A percentile compares a stretch with the other conserved stretches of the same genome.
Conservation (phyloP, 2,888 invertebrate genomes). For the Lordiphosa andalusiaca region DNA sequence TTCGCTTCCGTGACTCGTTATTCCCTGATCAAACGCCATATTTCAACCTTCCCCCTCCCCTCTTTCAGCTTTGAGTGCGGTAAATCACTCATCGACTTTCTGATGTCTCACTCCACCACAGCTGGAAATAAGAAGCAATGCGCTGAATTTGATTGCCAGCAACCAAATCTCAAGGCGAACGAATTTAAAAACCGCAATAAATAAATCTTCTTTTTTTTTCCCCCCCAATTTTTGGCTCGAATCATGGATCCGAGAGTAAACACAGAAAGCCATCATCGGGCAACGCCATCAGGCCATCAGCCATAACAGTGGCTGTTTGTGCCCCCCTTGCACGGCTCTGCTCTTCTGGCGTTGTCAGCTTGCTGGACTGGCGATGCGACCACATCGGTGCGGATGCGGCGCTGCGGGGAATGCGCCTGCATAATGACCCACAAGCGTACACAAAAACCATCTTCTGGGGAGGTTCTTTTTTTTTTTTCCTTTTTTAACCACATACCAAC, state of each 20-base stretch:
- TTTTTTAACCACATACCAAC: constrained; percentile 50
- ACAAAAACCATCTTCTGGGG: constrained; percentile 21
- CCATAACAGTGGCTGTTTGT: constrained; percentile 40
- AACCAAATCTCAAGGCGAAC: constrained; percentile 14
- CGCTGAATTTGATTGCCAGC: constrained; percentile 30
- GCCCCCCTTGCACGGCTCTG: not conserved
- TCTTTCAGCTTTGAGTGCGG: too few species aligned
- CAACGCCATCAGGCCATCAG: constrained; percentile 13
- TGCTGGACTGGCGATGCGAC: constrained; percentile 22
- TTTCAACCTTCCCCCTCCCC: too few species aligned
- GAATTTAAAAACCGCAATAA: constrained; percentile 70
- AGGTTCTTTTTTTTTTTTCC: constrained; percentile 18
- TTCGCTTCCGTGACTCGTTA: too few species aligned
- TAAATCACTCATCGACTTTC: constrained; percentile 14
- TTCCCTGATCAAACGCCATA: too few species aligned
- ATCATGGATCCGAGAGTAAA: constrained; percentile 45
- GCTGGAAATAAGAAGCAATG: constrained; percentile 25
- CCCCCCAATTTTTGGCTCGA: constrained; percentile 33
- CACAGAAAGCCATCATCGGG: constrained; percentile 8
- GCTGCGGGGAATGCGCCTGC: constrained; percentile 40
- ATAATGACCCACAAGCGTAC: constrained; percentile 70
- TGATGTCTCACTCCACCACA: constrained; percentile 29
- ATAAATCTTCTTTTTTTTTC: constrained; percentile 67
- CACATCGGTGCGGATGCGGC: constrained; percentile 11
- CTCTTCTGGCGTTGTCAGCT: constrained; percentile 48